Conservation (phyloP, 1,140 invertebrate species). For the Araneus ventricosus region DNA sequence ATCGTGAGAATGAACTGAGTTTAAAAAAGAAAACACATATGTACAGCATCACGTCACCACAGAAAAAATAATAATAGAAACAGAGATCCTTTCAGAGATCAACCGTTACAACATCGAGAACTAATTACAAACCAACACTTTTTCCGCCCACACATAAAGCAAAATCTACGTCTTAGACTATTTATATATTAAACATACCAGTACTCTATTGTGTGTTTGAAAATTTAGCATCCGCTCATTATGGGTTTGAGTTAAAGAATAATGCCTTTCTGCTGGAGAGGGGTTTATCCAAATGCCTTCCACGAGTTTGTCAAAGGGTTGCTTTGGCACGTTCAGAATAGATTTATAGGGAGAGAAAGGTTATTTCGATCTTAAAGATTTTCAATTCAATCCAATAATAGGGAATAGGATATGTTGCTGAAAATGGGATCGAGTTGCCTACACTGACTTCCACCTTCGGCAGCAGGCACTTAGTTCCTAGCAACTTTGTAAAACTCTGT, state of each 20-base stretch:
- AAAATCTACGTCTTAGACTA: constrained; percentile 46
- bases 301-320: constrained; percentile 15
- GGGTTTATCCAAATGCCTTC: constrained; percentile 40
- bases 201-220: constrained; percentile 16
- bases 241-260: constrained; percentile 19
- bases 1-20: constrained; percentile 18
- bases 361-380: constrained; percentile 2
- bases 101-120: constrained; percentile 52
- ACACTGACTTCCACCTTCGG: constrained; percentile 74
- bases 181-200: constrained; percentile 59
- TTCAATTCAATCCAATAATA: constrained; percentile 52
- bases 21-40: constrained; percentile 58
- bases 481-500: constrained; percentile 76
- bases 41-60: constrained; percentile 53
- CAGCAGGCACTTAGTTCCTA: constrained; percentile 75
- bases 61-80: constrained; percentile 59
- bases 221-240: constrained; percentile 26
- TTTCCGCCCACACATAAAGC: constrained; percentile 19
- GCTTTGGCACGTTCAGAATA: constrained; percentile 61
- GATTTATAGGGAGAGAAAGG: background rate
- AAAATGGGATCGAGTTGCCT: constrained; percentile 75
- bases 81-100: constrained; percentile 64
- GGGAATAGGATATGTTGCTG: constrained; percentile 68
- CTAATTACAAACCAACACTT: constrained; percentile 56
- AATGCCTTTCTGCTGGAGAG: constrained; percentile 23